These are phyloP conservation scores for Phenganax marumi DNA, from an alignment of 92 coral and sea anemone genomes.

Conservation along the genomic window DNA sequence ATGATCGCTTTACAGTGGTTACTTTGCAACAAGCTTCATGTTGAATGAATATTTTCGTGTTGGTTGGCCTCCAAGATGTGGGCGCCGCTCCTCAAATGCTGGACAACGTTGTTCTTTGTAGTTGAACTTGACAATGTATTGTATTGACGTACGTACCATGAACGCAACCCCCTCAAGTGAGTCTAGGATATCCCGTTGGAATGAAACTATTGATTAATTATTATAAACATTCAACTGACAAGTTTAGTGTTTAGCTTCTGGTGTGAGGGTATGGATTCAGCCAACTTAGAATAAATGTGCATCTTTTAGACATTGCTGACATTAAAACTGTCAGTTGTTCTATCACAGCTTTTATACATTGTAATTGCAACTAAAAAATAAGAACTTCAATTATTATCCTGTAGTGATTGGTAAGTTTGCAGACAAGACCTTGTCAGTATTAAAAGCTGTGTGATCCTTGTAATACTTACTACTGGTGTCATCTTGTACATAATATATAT, in stretches of 20 bases:
- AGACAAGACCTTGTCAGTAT: neutral
- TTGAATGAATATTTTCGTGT: neutral
- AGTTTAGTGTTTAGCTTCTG: too few relatives aligned
- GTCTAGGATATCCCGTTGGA: too few relatives aligned
- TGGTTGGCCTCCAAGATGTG: too few relatives aligned
- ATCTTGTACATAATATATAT: neutral
- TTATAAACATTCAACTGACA: too few relatives aligned
- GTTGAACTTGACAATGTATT: too few relatives aligned
- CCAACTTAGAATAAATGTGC: too few relatives aligned
- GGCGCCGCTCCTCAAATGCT: neutral
- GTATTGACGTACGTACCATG: neutral
- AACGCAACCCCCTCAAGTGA: too few relatives aligned
- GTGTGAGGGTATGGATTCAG: too few relatives aligned
- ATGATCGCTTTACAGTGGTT: neutral
- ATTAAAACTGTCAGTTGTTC: neutral
- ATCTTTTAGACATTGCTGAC: neutral
- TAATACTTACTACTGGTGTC: neutral
- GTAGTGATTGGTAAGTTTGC: neutral
- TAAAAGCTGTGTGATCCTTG: conserved; percentile 3
- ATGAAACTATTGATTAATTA: too few relatives aligned
- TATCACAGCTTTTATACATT: neutral
- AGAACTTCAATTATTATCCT: neutral
- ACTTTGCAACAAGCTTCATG: neutral
- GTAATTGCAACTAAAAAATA: neutral
- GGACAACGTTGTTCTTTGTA: neutral